Evolutionary conservation across 1,140 invertebrate species (phyloP).

Genomic region (Drosophila nannoptera): DNA sequence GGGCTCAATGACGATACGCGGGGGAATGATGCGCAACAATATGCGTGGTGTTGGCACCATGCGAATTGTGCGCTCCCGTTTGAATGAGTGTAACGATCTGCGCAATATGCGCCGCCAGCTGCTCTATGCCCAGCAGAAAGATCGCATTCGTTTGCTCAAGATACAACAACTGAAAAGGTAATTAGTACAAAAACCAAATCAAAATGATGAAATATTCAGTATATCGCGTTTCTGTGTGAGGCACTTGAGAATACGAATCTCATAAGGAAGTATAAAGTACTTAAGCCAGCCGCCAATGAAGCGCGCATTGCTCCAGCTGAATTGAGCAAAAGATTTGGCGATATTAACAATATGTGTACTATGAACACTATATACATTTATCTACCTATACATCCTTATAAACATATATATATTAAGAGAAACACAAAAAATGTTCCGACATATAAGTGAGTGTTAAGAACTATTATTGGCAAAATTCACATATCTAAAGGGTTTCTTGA

Average conservation of each 20-base stretch:
- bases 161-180: constrained; percentile 78
- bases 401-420: no score
- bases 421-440: constrained; percentile 8
- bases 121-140: constrained; percentile 76
- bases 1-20: constrained; percentile 59
- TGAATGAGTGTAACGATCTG: constrained; percentile 70
- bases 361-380: constrained; percentile 20
- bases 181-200: constrained; percentile 51
- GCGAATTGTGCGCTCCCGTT: constrained; percentile 63
- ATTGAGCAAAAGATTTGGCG: constrained; percentile 9
- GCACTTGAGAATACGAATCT: background rate
- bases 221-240: constrained; percentile 2
- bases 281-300: constrained; percentile 14
- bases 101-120: constrained; percentile 75
- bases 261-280: constrained; percentile 9
- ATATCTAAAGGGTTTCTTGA: constrained; percentile 24
- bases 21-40: constrained; percentile 64
- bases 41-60: constrained; percentile 68
- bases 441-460: constrained; percentile 24
- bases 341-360: constrained; percentile 18
- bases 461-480: constrained; percentile 37
- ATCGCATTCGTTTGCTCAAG: constrained; percentile 73
- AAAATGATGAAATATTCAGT: constrained; percentile 5
- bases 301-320: constrained; percentile 4
- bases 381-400: background rate